These are phyloP conservation scores for Ctenomys sociabilis DNA, from an alignment of 2,113 vertebrate genomes.

Conservation along the genomic window DNA sequence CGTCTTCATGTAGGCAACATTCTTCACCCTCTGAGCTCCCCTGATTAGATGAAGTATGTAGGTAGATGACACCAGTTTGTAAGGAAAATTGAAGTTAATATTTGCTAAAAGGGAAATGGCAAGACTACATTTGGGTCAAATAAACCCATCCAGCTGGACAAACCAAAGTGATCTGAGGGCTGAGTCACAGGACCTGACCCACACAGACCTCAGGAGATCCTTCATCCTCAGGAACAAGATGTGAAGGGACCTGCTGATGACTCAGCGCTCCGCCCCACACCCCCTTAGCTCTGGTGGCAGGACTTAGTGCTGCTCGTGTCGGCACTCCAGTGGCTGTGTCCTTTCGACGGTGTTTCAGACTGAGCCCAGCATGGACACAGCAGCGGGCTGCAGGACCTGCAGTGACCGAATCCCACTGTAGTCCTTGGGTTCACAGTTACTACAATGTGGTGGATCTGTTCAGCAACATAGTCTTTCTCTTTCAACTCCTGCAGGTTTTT, in stretches of 20 bases:
- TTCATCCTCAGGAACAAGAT: not conserved
- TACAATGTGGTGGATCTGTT: not conserved
- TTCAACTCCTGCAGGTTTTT: constrained; percentile 87
- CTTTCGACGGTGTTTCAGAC: not conserved
- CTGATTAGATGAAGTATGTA: not conserved
- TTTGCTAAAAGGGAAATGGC: constrained; percentile 21
- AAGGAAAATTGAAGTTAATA: constrained; percentile 27
- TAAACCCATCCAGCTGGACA: not conserved
- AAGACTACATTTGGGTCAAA: not conserved
- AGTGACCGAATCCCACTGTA: not conserved
- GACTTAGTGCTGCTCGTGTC: not conserved
- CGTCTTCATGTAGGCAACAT: not conserved
- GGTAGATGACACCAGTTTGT: not conserved
- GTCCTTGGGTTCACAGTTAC: not conserved
- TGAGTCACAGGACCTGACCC: constrained; percentile 19
- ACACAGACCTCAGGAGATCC: not conserved
- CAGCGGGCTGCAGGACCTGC: not conserved
- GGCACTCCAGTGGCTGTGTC: not conserved
- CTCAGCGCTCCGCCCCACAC: not conserved
- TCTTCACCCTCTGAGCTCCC: not conserved
- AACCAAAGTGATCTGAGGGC: constrained; percentile 36
- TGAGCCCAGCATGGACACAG: not conserved
- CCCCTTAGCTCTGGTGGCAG: not conserved
- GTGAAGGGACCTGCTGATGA: not conserved
- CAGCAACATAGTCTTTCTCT: constrained; percentile 18